Conservation (phyloP, 2,888 invertebrate genomes). For the Seira ritae region DNA sequence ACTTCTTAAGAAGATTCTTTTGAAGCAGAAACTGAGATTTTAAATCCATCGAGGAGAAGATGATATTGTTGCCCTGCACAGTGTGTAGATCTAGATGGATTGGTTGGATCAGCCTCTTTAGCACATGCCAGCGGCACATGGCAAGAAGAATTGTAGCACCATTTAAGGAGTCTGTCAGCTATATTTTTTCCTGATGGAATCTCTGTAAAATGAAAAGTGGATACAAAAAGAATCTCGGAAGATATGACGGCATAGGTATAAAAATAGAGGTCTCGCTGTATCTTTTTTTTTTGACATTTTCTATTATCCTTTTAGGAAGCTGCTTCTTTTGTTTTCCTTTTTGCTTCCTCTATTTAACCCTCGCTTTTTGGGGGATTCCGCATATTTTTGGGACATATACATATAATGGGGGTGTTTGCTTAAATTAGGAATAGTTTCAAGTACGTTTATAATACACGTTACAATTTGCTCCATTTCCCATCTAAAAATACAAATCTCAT, state of each 20-base stretch:
- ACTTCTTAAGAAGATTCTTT: not conserved
- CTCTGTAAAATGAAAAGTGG: not conserved
- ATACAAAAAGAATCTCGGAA: not conserved
- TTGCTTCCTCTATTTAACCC: not conserved
- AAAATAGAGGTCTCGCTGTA: not conserved
- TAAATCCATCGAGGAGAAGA: not conserved
- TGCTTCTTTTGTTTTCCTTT: not conserved
- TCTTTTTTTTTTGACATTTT: slow-evolving; percentile 10
- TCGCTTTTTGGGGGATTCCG: too few species aligned
- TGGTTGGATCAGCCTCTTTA: slow-evolving; percentile 36
- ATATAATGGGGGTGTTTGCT: not conserved
- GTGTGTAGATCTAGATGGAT: not conserved
- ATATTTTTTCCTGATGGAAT: not conserved
- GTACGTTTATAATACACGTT: too few species aligned
- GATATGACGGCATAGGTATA: not conserved
- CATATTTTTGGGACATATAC: too few species aligned
- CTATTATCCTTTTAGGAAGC: not conserved
- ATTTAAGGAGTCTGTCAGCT: slow-evolving; percentile 21
- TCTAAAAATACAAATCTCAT: too few species aligned
- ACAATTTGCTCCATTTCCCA: too few species aligned
- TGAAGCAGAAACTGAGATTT: slow-evolving; percentile 9
- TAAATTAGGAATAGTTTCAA: too few species aligned
- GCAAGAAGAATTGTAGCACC: slow-evolving; percentile 43
- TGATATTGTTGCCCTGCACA: not conserved
- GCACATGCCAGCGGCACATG: slow-evolving; percentile 63